A percentile compares a stretch with the other conserved stretches of the same genome.
Evolutionary conservation across 2,888 invertebrate genomes (phyloP).

Genomic region (Thysanoteuthis rhombus): DNA sequence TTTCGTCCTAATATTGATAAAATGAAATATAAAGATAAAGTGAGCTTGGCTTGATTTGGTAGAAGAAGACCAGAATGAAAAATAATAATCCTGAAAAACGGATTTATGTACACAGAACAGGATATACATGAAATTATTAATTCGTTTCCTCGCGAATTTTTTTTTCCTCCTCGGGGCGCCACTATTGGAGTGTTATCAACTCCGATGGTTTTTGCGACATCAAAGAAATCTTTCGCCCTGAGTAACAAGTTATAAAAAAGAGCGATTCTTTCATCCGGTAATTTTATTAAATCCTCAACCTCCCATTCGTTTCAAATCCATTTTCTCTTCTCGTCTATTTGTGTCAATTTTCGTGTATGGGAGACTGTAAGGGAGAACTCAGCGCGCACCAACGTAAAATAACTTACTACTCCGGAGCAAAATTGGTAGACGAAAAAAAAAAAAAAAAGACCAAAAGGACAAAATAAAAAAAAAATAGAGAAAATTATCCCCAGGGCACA

Average conservation of each 20-base stretch:
- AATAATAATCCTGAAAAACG: background rate
- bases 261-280: background rate
- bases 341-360: background rate
- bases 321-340: background rate
- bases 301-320: background rate
- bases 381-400: background rate
- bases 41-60: too few relatives aligned
- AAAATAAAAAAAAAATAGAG: background rate
- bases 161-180: background rate
- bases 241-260: conserved; percentile 12
- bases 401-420: background rate
- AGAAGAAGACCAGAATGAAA: background rate
- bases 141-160: background rate
- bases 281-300: background rate
- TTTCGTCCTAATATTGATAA: background rate
- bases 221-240: background rate
- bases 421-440: background rate
- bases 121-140: background rate
- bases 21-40: background rate
- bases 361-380: background rate
- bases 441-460: too few relatives aligned
- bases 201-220: background rate
- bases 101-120: background rate
- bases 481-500: background rate
- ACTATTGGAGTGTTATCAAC: background rate